These are phyloP conservation scores for Arbacia lixula DNA, from an alignment of 53 echinoderm and acorn worm species.

Conservation along the genomic window DNA sequence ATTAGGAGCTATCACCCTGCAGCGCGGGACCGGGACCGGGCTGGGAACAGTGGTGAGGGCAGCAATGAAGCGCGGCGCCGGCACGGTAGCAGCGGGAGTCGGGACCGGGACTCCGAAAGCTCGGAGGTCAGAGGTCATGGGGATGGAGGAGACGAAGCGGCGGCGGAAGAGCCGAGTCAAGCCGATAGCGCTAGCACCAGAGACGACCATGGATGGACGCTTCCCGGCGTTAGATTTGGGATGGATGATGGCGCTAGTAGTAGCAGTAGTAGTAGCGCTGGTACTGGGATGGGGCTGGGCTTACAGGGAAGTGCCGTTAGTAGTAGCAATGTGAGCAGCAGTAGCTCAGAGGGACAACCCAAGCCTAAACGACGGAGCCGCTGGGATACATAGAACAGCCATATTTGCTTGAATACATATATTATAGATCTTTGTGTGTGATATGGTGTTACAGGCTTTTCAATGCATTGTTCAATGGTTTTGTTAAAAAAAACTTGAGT, in stretches of 20 bases:
- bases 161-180: neutral
- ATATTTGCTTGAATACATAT: too few relatives aligned
- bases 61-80: conserved; percentile 2
- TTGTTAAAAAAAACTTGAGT: too few relatives aligned
- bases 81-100: conserved; percentile 2
- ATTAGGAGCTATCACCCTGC: neutral
- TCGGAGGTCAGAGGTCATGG: neutral
- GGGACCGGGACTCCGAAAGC: neutral
- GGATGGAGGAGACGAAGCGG: neutral
- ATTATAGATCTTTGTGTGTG: too few relatives aligned
- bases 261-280: conserved; percentile 16
- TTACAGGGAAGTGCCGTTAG: conserved; percentile 30
- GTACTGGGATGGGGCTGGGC: neutral
- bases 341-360: neutral
- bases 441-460: too few relatives aligned
- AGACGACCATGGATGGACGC: conserved; percentile 38
- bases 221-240: conserved; percentile 10
- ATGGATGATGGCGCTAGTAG: neutral
- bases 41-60: neutral
- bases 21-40: neutral
- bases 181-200: neutral
- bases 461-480: too few relatives aligned
- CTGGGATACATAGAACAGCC: conserved; percentile 51
- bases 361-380: conserved; percentile 52
- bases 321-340: conserved; percentile 33